Conservation (phyloP, 2,888 invertebrate species). For the Dryocosmus kuriphilus region DNA sequence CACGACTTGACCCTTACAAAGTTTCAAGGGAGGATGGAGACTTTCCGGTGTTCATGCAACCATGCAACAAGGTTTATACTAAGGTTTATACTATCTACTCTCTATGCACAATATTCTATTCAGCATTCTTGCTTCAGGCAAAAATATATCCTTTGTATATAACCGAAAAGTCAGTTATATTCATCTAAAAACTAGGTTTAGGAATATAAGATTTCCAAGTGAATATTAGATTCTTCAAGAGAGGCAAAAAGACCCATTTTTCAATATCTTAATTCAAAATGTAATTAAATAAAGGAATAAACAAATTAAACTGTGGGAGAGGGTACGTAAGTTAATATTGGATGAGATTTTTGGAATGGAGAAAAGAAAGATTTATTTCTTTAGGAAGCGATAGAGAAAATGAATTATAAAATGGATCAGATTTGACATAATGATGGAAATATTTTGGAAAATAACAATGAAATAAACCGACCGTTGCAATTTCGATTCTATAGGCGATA, state of each 20-base stretch:
- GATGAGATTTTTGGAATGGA: no score
- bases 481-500: background rate
- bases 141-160: background rate
- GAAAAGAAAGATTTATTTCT: no score
- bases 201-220: no score
- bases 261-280: no score
- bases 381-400: background rate
- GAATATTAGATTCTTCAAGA: no score
- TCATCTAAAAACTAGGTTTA: background rate
- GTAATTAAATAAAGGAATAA: no score
- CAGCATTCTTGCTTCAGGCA: background rate
- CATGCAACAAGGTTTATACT: background rate
- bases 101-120: background rate
- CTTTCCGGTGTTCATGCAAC: conserved; percentile 19
- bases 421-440: background rate
- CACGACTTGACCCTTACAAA: conserved; percentile 37
- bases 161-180: background rate
- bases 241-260: no score
- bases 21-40: conserved; percentile 26
- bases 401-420: background rate
- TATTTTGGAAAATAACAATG: background rate
- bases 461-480: background rate
- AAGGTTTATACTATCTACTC: background rate
- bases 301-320: no score
- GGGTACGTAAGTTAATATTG: no score